Base-by-base conservation (phyloP, 2,888 invertebrate genomes). In the Boloria euphrosyne region DNA sequence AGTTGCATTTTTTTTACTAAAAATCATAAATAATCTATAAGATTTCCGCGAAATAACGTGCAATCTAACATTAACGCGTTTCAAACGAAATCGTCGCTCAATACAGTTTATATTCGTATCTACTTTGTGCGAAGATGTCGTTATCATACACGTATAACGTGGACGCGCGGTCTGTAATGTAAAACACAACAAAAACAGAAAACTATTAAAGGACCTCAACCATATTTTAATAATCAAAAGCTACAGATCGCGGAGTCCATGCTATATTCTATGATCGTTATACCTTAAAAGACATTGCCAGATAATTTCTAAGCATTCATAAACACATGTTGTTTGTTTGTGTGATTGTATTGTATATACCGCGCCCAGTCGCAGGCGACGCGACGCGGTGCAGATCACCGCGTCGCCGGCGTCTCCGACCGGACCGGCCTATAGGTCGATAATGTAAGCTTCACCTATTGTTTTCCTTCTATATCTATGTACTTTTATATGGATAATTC, bases 401-500 rank as follows among this genome's bases (percentile, higher is more conserved):
- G 73, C 70, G 75, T 67, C 68, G 54, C 73, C 49, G 31, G 53
- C 71, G 73, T 74, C 74, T 76, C 72, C 74, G 72, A 68, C 77
- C 75, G 74, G 38, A 38, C 31, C 59, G 59, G 49, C 59, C 59
- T 69, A 71, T 73, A 73, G 69, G 69, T 74, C 67, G 73, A 74
- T 81, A 83, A 82, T 87, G 82, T 90, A 89, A 87, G 85, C 81
- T 83, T 87, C 85, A 83, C 85, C 84, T 85, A 81, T 87, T 85
- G 85, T 88, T 87, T 85, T 85, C 85, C 83, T 79, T 81, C 82
- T 87, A 84, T 79, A 84, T 80, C 80, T 86, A 89, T 89, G 84
- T 89, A 86, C 83, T 86, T 85, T 84, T 85, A 85, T 80, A 82
- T 87, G 85, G 86, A 87, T 88, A 85, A 85, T 85, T 86, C 82